phyloP scores from a whole-genome alignment of 2,113 vertebrate species.

The Enhydra lutris region DNA sequence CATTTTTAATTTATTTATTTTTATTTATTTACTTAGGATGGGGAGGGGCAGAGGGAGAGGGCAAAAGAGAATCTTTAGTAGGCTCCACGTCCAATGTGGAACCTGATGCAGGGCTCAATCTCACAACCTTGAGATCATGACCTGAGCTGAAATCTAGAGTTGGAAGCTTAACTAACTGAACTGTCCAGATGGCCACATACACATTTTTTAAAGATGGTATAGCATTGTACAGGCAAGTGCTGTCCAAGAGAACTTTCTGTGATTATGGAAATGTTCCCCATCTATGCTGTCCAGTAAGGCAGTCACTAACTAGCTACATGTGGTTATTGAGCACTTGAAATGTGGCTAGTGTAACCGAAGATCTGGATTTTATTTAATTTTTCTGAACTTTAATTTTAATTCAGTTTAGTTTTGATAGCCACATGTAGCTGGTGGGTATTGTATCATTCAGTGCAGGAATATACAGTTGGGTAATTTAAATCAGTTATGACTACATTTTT shows the following conservation, averaged over 20 bases:
- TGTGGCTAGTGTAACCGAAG: not conserved
- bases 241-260: not conserved
- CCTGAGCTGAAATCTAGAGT: not conserved
- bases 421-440: not conserved
- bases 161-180: not conserved
- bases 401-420: not conserved
- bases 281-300: not conserved
- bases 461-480: not conserved
- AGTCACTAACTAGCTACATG: not conserved
- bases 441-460: not conserved
- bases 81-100: not conserved
- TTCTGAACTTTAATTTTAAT: not conserved
- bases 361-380: not conserved
- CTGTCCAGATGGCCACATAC: not conserved
- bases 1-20: not conserved
- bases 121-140: not conserved
- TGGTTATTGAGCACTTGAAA: not conserved
- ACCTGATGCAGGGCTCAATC: not conserved
- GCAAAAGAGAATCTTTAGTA: not conserved
- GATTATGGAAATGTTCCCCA: not conserved
- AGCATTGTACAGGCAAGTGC: not conserved
- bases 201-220: not conserved
- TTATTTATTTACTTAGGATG: not conserved
- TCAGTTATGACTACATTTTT: not conserved
- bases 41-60: not conserved